phyloP scores from a whole-genome alignment of 2,797 vertebrate species.

The Characodon lateralis region DNA sequence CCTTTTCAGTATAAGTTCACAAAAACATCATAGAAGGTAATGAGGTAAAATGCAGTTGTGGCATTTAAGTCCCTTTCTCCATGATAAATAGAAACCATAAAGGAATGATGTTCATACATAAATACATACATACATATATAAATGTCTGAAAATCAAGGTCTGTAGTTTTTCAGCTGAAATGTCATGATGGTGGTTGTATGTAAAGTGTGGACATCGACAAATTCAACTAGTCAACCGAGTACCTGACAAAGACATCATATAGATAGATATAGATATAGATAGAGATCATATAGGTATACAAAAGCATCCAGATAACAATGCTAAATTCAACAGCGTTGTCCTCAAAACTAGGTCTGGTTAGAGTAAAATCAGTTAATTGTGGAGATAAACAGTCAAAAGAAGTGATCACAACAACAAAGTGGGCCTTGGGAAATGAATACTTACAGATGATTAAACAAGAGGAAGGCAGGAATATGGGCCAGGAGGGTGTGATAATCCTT shows the following conservation, averaged over 20 bases:
- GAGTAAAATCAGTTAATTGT: constrained; percentile 10
- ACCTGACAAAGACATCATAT: background rate
- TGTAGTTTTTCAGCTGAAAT: too few relatives aligned
- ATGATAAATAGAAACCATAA: background rate
- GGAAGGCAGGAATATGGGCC: constrained; percentile 66
- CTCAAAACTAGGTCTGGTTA: constrained; percentile 14
- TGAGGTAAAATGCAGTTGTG: background rate
- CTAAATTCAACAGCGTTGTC: constrained; percentile 8
- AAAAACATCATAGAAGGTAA: background rate
- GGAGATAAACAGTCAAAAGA: constrained; percentile 10
- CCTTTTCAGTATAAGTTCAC: background rate
- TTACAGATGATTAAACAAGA: constrained; percentile 54
- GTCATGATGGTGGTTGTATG: too few relatives aligned
- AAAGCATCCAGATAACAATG: background rate
- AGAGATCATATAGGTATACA: background rate
- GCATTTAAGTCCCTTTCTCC: too few relatives aligned
- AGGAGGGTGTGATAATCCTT: constrained; percentile 69
- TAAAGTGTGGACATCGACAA: too few relatives aligned
- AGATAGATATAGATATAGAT: background rate
- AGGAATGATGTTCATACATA: too few relatives aligned
- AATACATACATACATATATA: too few relatives aligned
- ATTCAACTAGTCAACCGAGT: too few relatives aligned
- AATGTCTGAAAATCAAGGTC: too few relatives aligned
- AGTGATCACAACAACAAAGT: constrained; percentile 9
- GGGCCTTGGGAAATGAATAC: constrained; percentile 4